Base-by-base conservation (phyloP, 2,113 vertebrate species). In the Hemicordylus capensis region DNA sequence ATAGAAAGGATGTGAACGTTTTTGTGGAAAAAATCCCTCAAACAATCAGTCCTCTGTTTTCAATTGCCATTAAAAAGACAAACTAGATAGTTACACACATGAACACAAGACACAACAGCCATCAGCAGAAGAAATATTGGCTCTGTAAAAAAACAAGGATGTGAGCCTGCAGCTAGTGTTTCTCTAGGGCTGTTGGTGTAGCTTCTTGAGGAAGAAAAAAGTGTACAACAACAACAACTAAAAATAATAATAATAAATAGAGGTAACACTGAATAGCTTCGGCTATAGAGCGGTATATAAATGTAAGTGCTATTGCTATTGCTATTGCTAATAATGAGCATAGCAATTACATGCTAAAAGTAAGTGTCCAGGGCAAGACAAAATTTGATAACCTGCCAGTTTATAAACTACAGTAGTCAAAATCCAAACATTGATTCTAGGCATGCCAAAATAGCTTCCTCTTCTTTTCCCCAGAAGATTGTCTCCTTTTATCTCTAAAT, bases 101-200 rank as follows among this genome's bases (percentile, higher is more conserved):
- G n/a, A 76, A 1, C 0, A 3, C 67, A 72, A 77, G 28, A 61
- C 20, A 89, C 28, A 86, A 9, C 0, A 5, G 28, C 1, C 85
- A 64, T 80, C 12, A 77, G 54, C 1, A 48, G 31, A 85, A 82
- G 8, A 87, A 81, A 75, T 75, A 80, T 72, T 0, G 0, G 26
- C 80, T 42, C 9, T 67, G 1, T 0, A 0, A 39, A 3, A n/a
- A 75, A 70, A 1, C 15, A 42, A 2, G 74, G 9, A 15, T 81
- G 34, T 0, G 0, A 80, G 20, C 3, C 76, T 19, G 4, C 17
- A 7, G 76, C 24, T 81, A 56, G 37, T 79, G 0, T 20, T n/a
- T 1, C 19, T 9, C 2, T 39, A 22, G 67, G 8, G 15, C 44
- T 11, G 54, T 4, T 17, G 34, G n/a, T 22, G 14, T 26, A 59